phyloP scores from a whole-genome alignment of 2,888 invertebrate species.

The Mallateleia sp. region DNA sequence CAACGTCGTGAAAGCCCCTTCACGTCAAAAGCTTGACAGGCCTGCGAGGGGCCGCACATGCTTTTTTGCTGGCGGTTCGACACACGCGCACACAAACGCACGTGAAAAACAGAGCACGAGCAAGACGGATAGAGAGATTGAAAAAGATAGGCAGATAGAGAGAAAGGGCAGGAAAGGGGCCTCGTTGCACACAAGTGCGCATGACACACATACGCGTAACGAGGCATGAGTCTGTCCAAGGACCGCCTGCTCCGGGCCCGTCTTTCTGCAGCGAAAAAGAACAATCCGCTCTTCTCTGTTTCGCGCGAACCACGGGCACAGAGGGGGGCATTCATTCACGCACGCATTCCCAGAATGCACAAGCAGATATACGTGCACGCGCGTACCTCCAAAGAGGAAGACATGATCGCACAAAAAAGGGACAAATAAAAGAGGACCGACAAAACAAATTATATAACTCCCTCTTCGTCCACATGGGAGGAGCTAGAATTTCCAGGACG shows the following conservation, averaged over 20 bases:
- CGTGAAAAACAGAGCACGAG: constrained; percentile 8
- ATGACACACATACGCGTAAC: constrained; percentile 39
- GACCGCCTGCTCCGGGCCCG: constrained; percentile 63
- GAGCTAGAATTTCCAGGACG: constrained; percentile 66
- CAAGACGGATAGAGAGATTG: background rate
- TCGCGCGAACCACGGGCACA: constrained; percentile 77
- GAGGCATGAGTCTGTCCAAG: constrained; percentile 42
- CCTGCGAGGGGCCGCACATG: too few relatives aligned
- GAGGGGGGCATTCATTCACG: constrained; percentile 88
- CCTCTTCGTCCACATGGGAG: constrained; percentile 51
- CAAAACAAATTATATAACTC: constrained; percentile 58
- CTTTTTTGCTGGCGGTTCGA: too few relatives aligned
- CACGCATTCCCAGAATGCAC: constrained; percentile 86
- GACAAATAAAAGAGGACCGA: constrained; percentile 35
- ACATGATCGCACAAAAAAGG: constrained; percentile 55
- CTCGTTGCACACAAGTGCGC: constrained; percentile 44
- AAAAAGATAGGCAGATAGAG: constrained; percentile 14
- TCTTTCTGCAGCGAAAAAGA: constrained; percentile 81
- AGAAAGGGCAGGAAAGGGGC: constrained; percentile 62
- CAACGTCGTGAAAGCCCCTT: too few relatives aligned
- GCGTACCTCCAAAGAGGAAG: constrained; percentile 40
- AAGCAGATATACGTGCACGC: constrained; percentile 61
- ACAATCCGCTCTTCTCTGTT: constrained; percentile 81
- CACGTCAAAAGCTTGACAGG: too few relatives aligned
- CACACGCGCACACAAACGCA: constrained; percentile 2